Percentiles rank a stretch among this genome's conserved stretches.
phyloP scores from a whole-genome alignment of 2,888 invertebrate species.

The Sarcophaga rosellei region DNA sequence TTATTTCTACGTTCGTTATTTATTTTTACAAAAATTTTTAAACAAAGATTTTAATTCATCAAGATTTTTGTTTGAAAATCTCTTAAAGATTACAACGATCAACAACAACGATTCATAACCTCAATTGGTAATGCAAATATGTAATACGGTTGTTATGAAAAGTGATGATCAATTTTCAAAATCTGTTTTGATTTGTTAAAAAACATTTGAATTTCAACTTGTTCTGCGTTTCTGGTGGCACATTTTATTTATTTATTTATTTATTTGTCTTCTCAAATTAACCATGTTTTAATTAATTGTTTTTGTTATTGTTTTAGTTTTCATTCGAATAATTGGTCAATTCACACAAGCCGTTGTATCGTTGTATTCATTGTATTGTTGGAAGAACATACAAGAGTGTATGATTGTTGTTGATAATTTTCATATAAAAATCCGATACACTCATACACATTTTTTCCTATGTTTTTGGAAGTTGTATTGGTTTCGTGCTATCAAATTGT shows the following conservation, averaged over 20 bases:
- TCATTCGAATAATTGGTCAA: too few species aligned
- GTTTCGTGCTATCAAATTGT: too few species aligned
- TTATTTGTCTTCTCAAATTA: slow-evolving; percentile 27
- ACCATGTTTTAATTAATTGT: slow-evolving; percentile 50
- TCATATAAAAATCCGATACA: too few species aligned
- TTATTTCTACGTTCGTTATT: neutral
- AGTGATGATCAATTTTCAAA: neutral
- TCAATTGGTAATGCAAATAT: neutral
- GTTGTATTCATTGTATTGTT: too few species aligned
- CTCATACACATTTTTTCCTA: too few species aligned
- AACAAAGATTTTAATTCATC: slow-evolving; percentile 59
- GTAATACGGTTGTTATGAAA: neutral
- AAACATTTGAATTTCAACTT: slow-evolving; percentile 26
- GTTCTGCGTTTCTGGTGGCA: neutral
- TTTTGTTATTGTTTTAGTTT: neutral
- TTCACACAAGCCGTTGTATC: too few species aligned
- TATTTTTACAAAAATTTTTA: neutral
- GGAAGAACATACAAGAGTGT: too few species aligned
- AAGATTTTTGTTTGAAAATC: neutral
- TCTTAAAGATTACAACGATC: neutral
- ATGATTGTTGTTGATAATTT: too few species aligned
- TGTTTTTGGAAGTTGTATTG: too few species aligned
- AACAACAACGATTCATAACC: neutral
- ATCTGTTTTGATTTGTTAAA: neutral
- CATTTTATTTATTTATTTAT: neutral